These are phyloP conservation scores for Mycteria americana DNA, from an alignment of 2,797 vertebrate species.

Conservation along the genomic window DNA sequence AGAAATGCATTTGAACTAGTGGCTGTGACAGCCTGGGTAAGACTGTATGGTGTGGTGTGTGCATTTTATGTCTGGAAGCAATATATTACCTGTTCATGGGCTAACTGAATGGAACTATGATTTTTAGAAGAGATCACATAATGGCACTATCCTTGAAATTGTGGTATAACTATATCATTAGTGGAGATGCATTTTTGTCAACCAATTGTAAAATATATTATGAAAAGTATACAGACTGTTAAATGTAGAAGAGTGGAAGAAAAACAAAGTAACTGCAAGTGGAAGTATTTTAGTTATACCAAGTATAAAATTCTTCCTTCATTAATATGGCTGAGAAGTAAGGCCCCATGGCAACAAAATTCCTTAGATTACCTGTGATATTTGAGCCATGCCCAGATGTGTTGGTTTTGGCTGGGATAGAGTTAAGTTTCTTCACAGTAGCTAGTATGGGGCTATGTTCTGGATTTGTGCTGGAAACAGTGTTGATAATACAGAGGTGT, in stretches of 20 bases:
- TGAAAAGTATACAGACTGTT: not conserved
- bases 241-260: not conserved
- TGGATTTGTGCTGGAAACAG: no score
- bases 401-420: no score
- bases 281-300: not conserved
- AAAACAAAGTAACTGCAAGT: not conserved
- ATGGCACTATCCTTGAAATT: not conserved
- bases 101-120: not conserved
- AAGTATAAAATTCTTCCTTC: not conserved
- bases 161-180: not conserved
- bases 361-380: not conserved
- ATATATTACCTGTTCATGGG: not conserved
- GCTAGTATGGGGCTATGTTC: no score
- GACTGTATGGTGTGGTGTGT: not conserved
- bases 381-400: not conserved
- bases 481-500: no score
- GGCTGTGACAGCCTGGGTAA: not conserved
- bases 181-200: not conserved
- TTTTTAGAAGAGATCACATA: not conserved
- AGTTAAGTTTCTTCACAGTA: no score
- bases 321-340: not conserved
- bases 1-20: not conserved
- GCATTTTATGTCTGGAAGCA: not conserved
- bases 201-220: not conserved
- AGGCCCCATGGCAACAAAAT: not conserved